phyloP scores from a whole-genome alignment of 2,888 invertebrate species.

The Deilephila porcellus region DNA sequence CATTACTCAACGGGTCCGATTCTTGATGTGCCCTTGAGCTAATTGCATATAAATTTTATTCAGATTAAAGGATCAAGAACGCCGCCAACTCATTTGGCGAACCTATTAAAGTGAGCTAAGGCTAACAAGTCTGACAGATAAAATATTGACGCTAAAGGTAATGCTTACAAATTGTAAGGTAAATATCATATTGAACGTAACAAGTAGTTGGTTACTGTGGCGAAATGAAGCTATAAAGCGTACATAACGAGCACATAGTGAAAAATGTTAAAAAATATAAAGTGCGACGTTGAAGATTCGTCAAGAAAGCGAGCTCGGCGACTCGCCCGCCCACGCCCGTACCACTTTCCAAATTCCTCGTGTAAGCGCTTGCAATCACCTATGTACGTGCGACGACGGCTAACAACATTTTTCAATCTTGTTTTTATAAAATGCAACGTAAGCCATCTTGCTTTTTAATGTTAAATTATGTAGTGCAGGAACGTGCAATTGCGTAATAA shows the following conservation, averaged over 20 bases:
- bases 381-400: conserved; percentile 65
- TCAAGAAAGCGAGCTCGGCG: conserved; percentile 71
- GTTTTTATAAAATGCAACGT: conserved; percentile 40
- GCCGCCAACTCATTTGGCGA: no score
- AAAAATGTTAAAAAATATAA: conserved; percentile 77
- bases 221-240: conserved; percentile 47
- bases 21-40: no score
- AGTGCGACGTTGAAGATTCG: conserved; percentile 78
- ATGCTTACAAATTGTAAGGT: not conserved
- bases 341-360: conserved; percentile 84
- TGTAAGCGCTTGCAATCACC: conserved; percentile 79
- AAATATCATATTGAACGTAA: not conserved
- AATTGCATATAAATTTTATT: no score
- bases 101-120: no score
- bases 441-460: conserved; percentile 21
- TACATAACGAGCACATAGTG: conserved; percentile 56
- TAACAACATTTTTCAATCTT: conserved; percentile 59
- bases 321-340: conserved; percentile 81
- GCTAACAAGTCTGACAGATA: no score
- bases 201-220: conserved; percentile 33
- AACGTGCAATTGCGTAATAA: conserved; percentile 12
- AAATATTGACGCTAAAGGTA: not conserved
- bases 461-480: conserved; percentile 21
- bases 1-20: no score
- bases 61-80: no score